These are phyloP conservation scores for Sebastes steindachneri DNA, from an alignment of 2,797 vertebrate genomes.

Conservation along the genomic window DNA sequence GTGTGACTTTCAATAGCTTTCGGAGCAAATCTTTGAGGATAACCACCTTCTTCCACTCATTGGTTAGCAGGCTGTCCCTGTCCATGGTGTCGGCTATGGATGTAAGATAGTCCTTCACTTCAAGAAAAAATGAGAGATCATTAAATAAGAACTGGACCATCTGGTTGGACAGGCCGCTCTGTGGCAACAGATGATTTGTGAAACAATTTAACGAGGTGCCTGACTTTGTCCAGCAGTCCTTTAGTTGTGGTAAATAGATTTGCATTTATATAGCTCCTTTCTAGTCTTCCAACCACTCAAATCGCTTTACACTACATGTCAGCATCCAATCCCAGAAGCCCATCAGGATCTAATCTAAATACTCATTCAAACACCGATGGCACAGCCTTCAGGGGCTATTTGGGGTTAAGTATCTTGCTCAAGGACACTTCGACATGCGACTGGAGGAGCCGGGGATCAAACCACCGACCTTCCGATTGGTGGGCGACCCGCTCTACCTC, in stretches of 20 bases:
- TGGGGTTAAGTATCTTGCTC: background rate
- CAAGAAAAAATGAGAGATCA: background rate
- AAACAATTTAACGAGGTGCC: background rate
- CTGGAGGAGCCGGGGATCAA: background rate
- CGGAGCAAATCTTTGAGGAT: background rate
- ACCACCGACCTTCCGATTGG: too few relatives aligned
- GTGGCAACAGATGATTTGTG: background rate
- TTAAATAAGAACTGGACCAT: background rate
- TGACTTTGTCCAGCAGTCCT: background rate
- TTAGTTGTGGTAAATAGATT: background rate
- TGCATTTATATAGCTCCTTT: too few relatives aligned
- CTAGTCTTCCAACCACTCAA: too few relatives aligned
- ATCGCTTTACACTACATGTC: too few relatives aligned
- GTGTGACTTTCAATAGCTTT: background rate
- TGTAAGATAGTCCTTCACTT: background rate
- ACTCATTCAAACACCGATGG: too few relatives aligned
- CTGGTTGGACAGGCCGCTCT: background rate
- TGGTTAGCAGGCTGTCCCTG: background rate
- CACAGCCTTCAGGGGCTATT: too few relatives aligned
- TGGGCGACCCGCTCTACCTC: background rate
- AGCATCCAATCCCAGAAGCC: background rate
- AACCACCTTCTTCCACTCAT: background rate
- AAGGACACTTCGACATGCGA: background rate
- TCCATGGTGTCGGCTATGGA: background rate
- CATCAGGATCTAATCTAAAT: background rate